Evolutionary conservation across 2,888 invertebrate species (phyloP).

Genomic region (Lithophane leautieri): DNA sequence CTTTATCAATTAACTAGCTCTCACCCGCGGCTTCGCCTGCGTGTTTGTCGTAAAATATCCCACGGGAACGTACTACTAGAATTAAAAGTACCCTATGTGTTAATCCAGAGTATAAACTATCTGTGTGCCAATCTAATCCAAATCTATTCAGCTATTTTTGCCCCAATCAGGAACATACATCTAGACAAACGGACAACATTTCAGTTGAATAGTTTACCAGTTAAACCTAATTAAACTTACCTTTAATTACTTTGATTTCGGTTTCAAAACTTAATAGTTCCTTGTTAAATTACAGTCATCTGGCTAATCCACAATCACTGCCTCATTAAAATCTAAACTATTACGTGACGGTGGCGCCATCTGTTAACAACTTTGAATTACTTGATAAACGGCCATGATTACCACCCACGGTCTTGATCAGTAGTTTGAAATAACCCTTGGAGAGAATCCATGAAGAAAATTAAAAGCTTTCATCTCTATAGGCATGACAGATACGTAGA

Average conservation of each 20-base stretch:
- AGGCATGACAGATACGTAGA: background rate
- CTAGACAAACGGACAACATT: too few relatives aligned
- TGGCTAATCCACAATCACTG: background rate
- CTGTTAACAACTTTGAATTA: slow-evolving; percentile 38
- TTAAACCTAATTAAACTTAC: background rate
- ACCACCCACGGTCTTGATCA: too few relatives aligned
- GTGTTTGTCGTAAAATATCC: too few relatives aligned
- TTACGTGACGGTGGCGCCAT: slow-evolving; percentile 20
- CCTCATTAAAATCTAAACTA: slow-evolving; percentile 17
- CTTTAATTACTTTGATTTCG: slow-evolving; percentile 37
- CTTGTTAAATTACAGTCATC: slow-evolving; percentile 34
- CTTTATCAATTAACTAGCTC: too few relatives aligned
- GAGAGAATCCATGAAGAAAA: background rate
- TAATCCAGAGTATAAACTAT: too few relatives aligned
- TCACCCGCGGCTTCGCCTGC: too few relatives aligned
- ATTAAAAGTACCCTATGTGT: too few relatives aligned
- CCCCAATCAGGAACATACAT: too few relatives aligned
- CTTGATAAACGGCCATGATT: slow-evolving; percentile 23
- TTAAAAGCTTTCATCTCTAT: background rate
- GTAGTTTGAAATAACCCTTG: background rate
- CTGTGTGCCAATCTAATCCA: too few relatives aligned
- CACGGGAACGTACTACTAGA: too few relatives aligned
- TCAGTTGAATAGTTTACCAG: background rate
- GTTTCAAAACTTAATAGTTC: slow-evolving; percentile 40
- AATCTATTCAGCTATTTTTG: too few relatives aligned